These are phyloP conservation scores for Trachelus stipa DNA, from an alignment of 2,888 invertebrate genomes.

Conservation along the genomic window DNA sequence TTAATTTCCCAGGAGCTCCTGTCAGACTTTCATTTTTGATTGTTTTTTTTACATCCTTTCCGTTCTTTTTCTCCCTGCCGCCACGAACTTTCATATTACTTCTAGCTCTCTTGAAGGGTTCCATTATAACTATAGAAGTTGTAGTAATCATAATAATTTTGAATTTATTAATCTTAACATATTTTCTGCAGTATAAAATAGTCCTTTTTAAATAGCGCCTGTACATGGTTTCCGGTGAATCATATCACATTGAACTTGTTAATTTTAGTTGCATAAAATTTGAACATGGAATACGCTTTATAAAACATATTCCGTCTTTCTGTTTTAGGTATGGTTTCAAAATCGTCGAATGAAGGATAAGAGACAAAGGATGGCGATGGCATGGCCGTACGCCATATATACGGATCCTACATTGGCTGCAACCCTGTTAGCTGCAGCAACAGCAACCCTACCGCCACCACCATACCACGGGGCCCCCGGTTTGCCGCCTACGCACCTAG, in stretches of 20 bases:
- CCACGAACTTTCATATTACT: background rate
- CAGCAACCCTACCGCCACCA: constrained; percentile 72
- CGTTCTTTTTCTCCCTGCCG: background rate
- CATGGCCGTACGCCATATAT: constrained; percentile 97
- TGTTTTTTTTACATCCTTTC: background rate
- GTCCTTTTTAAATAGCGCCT: background rate
- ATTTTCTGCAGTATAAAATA: no score
- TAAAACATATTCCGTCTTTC: constrained; percentile 17
- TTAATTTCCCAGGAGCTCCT: background rate
- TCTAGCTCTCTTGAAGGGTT: background rate
- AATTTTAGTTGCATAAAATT: background rate
- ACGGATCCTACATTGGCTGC: constrained; percentile 95
- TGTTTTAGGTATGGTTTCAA: constrained; percentile 94
- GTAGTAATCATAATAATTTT: background rate
- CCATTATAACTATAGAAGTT: background rate
- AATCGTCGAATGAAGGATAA: constrained; percentile 98
- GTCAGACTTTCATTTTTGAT: background rate
- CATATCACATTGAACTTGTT: background rate
- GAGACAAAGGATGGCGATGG: constrained; percentile 91
- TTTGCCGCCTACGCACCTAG: constrained; percentile 69
- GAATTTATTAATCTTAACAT: background rate
- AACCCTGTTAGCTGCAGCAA: constrained; percentile 86
- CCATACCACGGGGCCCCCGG: constrained; percentile 61
- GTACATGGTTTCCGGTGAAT: no score
- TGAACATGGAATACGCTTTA: background rate